Evolutionary conservation across 2,888 invertebrate genomes (phyloP), one percentile per base, ranked within the genome.

Genomic region (Eupelmus urozonus): DNA sequence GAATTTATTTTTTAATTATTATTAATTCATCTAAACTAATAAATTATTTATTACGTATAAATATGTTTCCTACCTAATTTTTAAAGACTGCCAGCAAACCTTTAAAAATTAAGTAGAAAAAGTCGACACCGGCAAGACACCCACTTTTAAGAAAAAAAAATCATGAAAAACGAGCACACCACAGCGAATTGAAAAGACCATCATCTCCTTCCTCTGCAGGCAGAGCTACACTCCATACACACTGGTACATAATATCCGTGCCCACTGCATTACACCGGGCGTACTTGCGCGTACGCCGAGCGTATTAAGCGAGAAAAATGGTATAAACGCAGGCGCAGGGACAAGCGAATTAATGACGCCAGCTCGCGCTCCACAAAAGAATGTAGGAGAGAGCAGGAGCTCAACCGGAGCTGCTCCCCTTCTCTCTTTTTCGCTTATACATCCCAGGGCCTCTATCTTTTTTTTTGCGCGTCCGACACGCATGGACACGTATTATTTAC

Each of bases 401-500:
- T n/a, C n/a, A n/a, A n/a, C n/a, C n/a, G n/a, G n/a, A n/a, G n/a
- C n/a, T 34, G 34, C 9, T 34, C 34, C 34, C 3, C 9, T 34
- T 34, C 9, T 34, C 3, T 5, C 34, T 34, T 34, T 34, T 34
- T 34, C 9, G 34, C 34, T 5, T 34, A 34, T 34, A n/a, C n/a
- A n/a, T n/a, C n/a, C n/a, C n/a, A 1, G 13, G 16, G 20, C 25
- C 53, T 55, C n/a, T n/a, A n/a, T 42, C 29, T 76, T 34, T 55
- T 78, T 67, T 57, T 55, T 59, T 57, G 29, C 70, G 23, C 70
- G 60, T 9, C 49, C n/a, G 57, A 20, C 49, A 81, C 80, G 82
- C 82, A 80, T 81, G 82, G 81, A 81, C 82, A 78, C 81, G 81
- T 85, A 83, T 84, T 84, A 85, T 85, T 86, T 83, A 83, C 83